A percentile compares a stretch with the other conserved stretches of the same genome.
Evolutionary conservation across 2,113 vertebrate species (phyloP).

Genomic region (Ciconia maguari): DNA sequence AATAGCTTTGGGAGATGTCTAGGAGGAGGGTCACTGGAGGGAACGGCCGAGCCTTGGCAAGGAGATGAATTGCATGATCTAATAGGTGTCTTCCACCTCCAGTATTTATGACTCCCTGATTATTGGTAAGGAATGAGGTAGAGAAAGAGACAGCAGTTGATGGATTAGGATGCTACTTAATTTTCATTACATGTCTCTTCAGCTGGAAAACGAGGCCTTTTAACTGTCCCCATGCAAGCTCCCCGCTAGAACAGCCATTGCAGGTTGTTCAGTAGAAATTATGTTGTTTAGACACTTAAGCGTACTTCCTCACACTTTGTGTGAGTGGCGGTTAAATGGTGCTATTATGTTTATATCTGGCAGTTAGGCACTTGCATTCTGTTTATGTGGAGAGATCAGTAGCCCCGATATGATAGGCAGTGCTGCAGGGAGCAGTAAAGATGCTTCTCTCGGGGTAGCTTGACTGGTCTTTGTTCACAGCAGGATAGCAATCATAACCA

Average conservation of each 20-base stretch:
- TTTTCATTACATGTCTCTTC: constrained; percentile 9
- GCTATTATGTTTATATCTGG: not conserved
- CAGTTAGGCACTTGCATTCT: not conserved
- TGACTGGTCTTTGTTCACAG: not conserved
- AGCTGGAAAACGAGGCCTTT: not conserved
- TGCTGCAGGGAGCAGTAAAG: not conserved
- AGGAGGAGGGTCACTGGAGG: not conserved
- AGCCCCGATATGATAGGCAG: not conserved
- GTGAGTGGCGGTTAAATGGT: not conserved
- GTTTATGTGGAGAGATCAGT: not conserved
- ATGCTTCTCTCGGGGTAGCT: not conserved
- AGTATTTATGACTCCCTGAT: not conserved
- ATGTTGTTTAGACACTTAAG: not conserved
- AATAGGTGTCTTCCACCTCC: not conserved
- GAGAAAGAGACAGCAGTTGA: not conserved
- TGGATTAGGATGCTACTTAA: not conserved
- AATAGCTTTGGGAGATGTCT: not conserved
- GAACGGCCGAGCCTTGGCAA: not conserved
- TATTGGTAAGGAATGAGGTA: not conserved
- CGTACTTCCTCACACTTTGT: constrained; percentile 5
- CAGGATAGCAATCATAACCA: not conserved
- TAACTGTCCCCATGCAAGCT: not conserved
- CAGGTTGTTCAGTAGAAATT: constrained; percentile 32
- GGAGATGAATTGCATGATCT: not conserved
- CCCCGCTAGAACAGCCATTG: not conserved